Base-by-base conservation (phyloP, 2,797 vertebrate species). In the Orestias chungarensis region DNA sequence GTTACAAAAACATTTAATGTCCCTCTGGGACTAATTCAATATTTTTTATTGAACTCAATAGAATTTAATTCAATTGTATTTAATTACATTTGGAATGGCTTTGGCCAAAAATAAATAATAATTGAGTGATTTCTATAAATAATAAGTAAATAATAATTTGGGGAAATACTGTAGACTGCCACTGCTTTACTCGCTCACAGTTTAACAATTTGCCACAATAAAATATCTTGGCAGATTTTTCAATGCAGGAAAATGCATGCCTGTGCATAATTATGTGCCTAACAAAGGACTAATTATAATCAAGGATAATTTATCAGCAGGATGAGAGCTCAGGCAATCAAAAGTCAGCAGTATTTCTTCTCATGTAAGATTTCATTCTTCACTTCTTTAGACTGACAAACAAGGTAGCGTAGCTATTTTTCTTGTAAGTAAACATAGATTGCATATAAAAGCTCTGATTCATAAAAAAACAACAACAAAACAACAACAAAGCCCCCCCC, bases 101-200 rank as follows among this genome's bases (percentile, higher is more conserved):
- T 17, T 69, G 44, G 6, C 47, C 50, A 54, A 70, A 65, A 35
- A 35, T 57, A 57, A 15, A 38, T 11, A 18, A 59, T 12, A 29
- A 65, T 18, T 62, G 73, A 18, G 29, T 44, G 66, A 66, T 52
- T n/a, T n/a, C n/a, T n/a, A n/a, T 57, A 57, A 15, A 38, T 11
- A 18, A 59, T 12, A 29, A 65, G 23, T 62, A 75, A 18, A 35
- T 44, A 68, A 66, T 52, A 8, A n/a, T 27, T 12, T 35, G 43
- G n/a, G 18, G 31, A 35, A 59, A 35, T 33, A n/a, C n/a, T n/a
- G n/a, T n/a, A 12, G 31, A 38, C 27, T 14, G 18, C 27, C 35
- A n/a, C 15, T 44, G 12, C 31, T 57, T 57, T 55, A 57, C 11
- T n/a, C n/a, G 11, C n/a, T 46, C 42, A 33, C 8, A 17, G 18